Evolutionary conservation across 2,113 vertebrate species (phyloP).

Genomic region (Hydrochoerus hydrochaeris): DNA sequence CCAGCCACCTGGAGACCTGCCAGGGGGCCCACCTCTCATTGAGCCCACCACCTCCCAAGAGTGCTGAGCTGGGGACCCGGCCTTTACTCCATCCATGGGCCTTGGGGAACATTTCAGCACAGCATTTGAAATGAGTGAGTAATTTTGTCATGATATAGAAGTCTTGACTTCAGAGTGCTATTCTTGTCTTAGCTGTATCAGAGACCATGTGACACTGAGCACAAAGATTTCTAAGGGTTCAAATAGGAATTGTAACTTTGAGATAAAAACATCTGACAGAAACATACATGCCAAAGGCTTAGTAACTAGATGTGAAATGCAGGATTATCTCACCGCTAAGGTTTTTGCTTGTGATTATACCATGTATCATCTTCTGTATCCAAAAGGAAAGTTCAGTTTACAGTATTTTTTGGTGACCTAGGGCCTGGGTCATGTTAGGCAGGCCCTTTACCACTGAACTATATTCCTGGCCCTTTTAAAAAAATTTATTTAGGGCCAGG

Average conservation of each 20-base stretch:
- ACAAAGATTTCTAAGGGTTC: not conserved
- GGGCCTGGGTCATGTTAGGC: not conserved
- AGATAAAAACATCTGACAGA: not conserved
- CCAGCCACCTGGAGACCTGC: not conserved
- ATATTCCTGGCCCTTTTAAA: not conserved
- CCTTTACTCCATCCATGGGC: not conserved
- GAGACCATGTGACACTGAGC: not conserved
- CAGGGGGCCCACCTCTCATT: not conserved
- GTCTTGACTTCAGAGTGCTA: not conserved
- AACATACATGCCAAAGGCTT: not conserved
- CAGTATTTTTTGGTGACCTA: not conserved
- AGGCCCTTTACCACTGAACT: not conserved
- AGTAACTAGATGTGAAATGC: not conserved
- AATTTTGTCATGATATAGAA: not conserved
- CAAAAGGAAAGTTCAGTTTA: not conserved
- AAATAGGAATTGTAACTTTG: not conserved
- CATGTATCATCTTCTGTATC: not conserved
- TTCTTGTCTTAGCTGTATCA: not conserved
- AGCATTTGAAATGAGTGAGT: not conserved
- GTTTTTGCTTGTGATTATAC: not conserved
- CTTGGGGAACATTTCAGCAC: not conserved
- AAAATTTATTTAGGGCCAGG: not conserved
- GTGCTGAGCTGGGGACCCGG: not conserved
- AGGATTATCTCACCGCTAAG: not conserved
- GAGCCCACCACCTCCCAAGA: too few relatives aligned